phyloP scores from a whole-genome alignment of 2,113 vertebrate species.

The Mus spicilegus region DNA sequence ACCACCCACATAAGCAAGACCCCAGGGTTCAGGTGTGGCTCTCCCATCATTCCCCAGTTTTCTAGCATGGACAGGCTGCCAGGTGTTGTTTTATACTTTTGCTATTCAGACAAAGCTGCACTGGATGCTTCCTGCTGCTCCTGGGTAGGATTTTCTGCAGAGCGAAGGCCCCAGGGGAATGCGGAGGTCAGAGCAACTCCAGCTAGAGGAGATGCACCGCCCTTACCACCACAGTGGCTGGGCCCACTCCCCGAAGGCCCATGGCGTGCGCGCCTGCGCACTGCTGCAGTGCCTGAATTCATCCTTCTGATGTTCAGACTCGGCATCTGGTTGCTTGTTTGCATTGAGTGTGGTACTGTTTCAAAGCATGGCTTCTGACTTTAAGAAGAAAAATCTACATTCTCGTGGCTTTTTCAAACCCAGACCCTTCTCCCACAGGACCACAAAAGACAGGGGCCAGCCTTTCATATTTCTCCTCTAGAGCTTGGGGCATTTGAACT shows the following conservation, averaged over 20 bases:
- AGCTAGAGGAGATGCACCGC: not conserved
- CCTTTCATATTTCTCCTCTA: not conserved
- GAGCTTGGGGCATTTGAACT: not conserved
- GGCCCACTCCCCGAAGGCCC: rapidly evolving
- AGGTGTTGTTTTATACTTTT: not conserved
- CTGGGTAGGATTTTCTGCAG: not conserved
- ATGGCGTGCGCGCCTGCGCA: rapidly evolving
- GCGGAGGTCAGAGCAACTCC: rapidly evolving
- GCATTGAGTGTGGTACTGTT: not conserved
- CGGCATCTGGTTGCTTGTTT: not conserved
- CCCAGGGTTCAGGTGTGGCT: rapidly evolving
- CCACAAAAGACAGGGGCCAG: not conserved
- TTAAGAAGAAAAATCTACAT: not conserved
- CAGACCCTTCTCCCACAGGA: not conserved
- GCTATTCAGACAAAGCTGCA: not conserved
- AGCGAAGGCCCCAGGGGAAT: not conserved
- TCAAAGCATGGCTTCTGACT: not conserved
- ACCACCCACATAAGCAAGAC: rapidly evolving
- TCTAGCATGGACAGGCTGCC: too few species aligned
- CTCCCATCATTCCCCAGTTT: rapidly evolving
- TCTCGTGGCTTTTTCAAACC: conserved; percentile 20
- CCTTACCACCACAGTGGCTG: not conserved
- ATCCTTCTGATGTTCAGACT: not conserved
- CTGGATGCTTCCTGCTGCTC: not conserved
- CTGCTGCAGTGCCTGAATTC: rapidly evolving